phyloP scores from a whole-genome alignment of 2,888 invertebrate genomes.

The Lithophane socia region DNA sequence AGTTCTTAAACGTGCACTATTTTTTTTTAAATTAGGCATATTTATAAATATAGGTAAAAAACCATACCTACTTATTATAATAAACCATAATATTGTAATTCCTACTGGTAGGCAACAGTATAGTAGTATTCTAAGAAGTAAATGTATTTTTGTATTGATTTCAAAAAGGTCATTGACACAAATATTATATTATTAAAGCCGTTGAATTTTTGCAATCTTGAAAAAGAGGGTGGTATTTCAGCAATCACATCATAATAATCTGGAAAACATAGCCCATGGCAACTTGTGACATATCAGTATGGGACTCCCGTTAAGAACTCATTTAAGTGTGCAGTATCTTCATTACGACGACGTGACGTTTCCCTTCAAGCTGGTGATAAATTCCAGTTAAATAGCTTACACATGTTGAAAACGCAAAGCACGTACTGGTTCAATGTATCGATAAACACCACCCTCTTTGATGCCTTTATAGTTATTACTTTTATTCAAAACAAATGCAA shows the following conservation, averaged over 20 bases:
- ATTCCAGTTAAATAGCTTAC: constrained; percentile 61
- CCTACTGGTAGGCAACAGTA: background rate
- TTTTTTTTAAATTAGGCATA: background rate
- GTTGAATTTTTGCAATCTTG: background rate
- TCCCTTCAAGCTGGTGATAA: constrained; percentile 60
- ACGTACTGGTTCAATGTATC: constrained; percentile 59
- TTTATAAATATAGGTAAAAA: background rate
- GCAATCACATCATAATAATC: background rate
- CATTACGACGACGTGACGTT: constrained; percentile 50
- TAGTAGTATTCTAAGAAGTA: background rate
- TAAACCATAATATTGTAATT: background rate
- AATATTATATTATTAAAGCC: background rate
- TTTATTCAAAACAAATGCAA: constrained; percentile 59
- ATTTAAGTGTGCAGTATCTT: constrained; percentile 56
- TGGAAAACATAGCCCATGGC: constrained; percentile 1
- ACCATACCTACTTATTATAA: too few species aligned
- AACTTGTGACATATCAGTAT: constrained; percentile 38
- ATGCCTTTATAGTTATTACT: constrained; percentile 47
- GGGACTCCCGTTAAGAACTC: constrained; percentile 62
- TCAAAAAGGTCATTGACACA: background rate
- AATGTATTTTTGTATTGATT: background rate
- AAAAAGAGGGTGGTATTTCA: background rate
- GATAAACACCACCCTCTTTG: constrained; percentile 40
- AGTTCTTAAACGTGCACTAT: too few species aligned
- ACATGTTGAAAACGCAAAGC: constrained; percentile 54